These are phyloP conservation scores for Siniperca obscura DNA, from an alignment of 2,797 vertebrate species.

Conservation along the genomic window DNA sequence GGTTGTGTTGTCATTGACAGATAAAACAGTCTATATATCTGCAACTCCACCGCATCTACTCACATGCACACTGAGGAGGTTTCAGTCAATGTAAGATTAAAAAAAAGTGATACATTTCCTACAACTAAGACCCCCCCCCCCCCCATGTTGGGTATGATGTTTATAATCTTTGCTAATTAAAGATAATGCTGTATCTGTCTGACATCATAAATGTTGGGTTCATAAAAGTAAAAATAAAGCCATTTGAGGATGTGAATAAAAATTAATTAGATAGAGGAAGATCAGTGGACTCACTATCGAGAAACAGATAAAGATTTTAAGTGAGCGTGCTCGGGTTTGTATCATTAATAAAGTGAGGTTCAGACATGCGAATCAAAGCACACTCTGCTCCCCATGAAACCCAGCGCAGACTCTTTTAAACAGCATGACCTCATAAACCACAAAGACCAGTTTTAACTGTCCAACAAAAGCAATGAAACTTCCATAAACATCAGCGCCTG, in stretches of 20 bases:
- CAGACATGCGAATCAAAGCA: constrained; percentile 46
- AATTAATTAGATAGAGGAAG: constrained; percentile 56
- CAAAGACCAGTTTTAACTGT: constrained; percentile 65
- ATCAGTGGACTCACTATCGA: constrained; percentile 9
- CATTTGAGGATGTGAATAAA: constrained; percentile 46
- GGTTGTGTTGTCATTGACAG: background rate
- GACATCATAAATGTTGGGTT: constrained; percentile 38
- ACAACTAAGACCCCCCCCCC: background rate
- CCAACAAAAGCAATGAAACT: constrained; percentile 76
- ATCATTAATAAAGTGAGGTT: constrained; percentile 50
- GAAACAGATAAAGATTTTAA: constrained; percentile 45
- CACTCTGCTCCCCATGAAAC: constrained; percentile 50
- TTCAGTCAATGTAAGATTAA: background rate
- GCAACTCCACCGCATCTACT: background rate
- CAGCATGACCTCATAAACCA: constrained; percentile 75
- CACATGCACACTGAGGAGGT: constrained; percentile 20
- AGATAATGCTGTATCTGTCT: constrained; percentile 33
- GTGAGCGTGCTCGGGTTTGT: constrained; percentile 43
- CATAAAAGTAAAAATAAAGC: constrained; percentile 55
- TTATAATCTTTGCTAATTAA: constrained; percentile 61
- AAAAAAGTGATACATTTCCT: constrained; percentile 21
- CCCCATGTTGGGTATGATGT: constrained; percentile 22
- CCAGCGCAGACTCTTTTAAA: constrained; percentile 61
- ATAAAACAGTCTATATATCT: background rate
- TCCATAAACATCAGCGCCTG: constrained; percentile 73